Evolutionary conservation across 2,797 vertebrate genomes (phyloP).

Genomic region (Sebastes oblongus): DNA sequence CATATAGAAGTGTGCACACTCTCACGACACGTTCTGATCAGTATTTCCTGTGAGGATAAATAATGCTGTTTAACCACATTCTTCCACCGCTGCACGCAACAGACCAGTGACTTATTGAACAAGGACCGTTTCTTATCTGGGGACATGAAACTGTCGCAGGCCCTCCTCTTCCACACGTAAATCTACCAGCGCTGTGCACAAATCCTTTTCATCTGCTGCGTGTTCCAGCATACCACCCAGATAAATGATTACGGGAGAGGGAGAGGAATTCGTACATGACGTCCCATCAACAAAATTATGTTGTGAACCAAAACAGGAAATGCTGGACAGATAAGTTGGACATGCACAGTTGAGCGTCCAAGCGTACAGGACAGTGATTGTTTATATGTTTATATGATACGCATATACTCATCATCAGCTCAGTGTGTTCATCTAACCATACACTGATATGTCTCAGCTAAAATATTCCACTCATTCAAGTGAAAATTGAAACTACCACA

Average conservation of each 20-base stretch:
- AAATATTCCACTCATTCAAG: neutral
- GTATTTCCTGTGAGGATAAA: neutral
- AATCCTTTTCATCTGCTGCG: neutral
- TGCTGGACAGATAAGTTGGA: neutral
- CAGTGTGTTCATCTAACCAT: neutral
- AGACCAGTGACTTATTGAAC: neutral
- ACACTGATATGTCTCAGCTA: no score
- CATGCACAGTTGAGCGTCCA: neutral
- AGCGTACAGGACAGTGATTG: neutral
- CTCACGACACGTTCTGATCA: neutral
- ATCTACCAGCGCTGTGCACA: neutral
- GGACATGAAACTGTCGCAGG: neutral
- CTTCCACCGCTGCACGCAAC: neutral
- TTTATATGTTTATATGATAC: neutral
- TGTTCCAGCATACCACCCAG: no score
- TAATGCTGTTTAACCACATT: neutral
- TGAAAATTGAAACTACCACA: neutral
- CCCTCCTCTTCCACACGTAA: neutral
- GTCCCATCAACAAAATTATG: neutral
- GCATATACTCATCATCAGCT: neutral
- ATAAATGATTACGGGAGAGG: neutral
- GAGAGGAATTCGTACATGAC: neutral
- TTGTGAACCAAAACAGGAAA: constrained; percentile 1
- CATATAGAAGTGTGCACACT: neutral
- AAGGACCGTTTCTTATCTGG: neutral